These are phyloP conservation scores for Eupithecia tripunctaria DNA, from an alignment of 2,888 invertebrate genomes.

Conservation along the genomic window DNA sequence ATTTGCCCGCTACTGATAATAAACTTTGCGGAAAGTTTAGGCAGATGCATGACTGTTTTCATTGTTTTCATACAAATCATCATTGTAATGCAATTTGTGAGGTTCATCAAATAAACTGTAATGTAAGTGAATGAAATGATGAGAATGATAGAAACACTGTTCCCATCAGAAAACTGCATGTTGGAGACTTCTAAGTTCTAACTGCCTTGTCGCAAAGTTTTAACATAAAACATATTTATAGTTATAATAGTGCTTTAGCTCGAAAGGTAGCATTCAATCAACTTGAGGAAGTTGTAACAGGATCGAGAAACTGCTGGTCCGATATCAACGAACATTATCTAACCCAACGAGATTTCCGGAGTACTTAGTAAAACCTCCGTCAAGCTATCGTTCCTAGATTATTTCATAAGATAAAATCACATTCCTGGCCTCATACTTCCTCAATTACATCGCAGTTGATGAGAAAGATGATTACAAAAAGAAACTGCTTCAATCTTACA, in stretches of 20 bases:
- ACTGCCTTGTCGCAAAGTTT: background rate
- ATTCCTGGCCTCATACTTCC: slow-evolving; percentile 53
- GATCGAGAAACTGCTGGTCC: slow-evolving; percentile 24
- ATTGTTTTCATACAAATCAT: background rate
- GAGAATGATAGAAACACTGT: too few species aligned
- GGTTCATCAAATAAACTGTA: background rate
- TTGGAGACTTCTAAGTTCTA: too few species aligned
- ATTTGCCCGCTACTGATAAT: background rate
- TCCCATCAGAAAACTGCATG: background rate
- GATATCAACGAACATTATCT: slow-evolving; percentile 26
- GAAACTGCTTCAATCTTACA: slow-evolving; percentile 29
- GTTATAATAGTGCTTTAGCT: slow-evolving; percentile 28
- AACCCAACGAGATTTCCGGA: slow-evolving; percentile 31
- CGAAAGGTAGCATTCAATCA: slow-evolving; percentile 12
- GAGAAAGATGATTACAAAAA: slow-evolving; percentile 35
- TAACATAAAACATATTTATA: background rate
- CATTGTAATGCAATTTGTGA: background rate
- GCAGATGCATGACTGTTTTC: background rate
- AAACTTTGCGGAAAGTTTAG: background rate
- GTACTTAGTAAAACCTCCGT: slow-evolving; percentile 29
- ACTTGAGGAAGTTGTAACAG: slow-evolving; percentile 26
- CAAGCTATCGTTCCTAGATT: slow-evolving; percentile 50
- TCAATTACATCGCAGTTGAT: slow-evolving; percentile 47
- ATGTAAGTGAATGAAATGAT: too few species aligned
- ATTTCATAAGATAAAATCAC: slow-evolving; percentile 52